Conservation (phyloP, 2,888 invertebrate genomes). For the Drosophila picticornis region DNA sequence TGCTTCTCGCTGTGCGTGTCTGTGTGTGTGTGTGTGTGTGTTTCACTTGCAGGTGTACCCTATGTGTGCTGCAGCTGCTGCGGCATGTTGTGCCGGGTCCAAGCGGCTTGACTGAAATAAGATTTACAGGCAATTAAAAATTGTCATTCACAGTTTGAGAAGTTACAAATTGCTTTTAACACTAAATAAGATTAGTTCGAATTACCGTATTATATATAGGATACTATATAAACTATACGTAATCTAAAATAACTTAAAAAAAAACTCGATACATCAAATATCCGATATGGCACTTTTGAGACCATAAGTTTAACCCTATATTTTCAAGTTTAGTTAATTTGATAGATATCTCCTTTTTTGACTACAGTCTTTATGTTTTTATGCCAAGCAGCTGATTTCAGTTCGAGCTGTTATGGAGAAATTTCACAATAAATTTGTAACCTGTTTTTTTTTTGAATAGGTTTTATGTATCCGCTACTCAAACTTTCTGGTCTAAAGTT, state of each 20-base stretch:
- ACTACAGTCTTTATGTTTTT: no score
- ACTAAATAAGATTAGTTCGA: not conserved
- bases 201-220: not conserved
- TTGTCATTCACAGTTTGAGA: not conserved
- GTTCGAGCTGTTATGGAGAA: no score
- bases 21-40: not conserved
- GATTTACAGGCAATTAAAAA: constrained; percentile 1
- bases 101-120: constrained; percentile 30
- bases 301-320: no score
- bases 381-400: not conserved
- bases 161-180: not conserved
- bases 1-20: not conserved
- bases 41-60: constrained; percentile 1
- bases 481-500: not conserved
- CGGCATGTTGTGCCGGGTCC: constrained; percentile 39
- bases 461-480: not conserved
- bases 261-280: not conserved
- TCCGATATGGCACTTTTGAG: not conserved
- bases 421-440: not conserved
- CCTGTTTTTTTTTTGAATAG: not conserved
- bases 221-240: not conserved
- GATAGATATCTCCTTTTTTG: no score
- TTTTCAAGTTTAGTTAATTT: no score
- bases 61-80: constrained; percentile 28
- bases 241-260: not conserved